Evolutionary conservation across 2,797 vertebrate species (phyloP).

Genomic region (Florisuga fusca): DNA sequence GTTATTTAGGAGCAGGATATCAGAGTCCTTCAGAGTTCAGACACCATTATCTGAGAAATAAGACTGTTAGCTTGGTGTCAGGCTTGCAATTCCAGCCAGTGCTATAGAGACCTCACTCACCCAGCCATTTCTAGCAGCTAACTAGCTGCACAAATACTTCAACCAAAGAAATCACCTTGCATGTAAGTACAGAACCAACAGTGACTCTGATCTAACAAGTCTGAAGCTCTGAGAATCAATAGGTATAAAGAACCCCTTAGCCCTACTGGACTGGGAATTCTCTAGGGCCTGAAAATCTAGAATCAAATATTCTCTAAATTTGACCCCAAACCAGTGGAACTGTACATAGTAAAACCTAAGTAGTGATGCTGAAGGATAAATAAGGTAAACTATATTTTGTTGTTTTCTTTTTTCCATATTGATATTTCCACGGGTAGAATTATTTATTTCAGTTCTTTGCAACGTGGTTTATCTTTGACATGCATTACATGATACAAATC

Average conservation of each 20-base stretch:
- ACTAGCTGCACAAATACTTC: background rate
- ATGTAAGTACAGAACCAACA: background rate
- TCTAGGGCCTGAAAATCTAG: background rate
- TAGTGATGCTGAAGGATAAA: background rate
- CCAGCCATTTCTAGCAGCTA: background rate
- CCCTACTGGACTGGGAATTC: background rate
- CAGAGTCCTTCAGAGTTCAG: background rate
- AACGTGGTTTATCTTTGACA: background rate
- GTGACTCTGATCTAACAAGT: background rate
- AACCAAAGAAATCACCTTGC: background rate
- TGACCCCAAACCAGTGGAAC: background rate
- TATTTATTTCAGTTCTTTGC: background rate
- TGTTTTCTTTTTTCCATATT: background rate
- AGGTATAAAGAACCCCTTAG: background rate
- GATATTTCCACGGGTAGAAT: background rate
- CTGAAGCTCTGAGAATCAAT: background rate
- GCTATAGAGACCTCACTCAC: background rate
- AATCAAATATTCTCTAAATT: background rate
- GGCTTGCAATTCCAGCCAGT: accelerated
- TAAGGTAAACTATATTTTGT: background rate
- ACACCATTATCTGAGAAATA: background rate
- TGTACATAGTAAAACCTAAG: background rate
- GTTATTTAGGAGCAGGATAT: background rate
- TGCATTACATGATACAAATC: background rate
- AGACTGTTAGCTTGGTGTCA: background rate